phyloP scores from a whole-genome alignment of 2,113 vertebrate species.

The Crotalus tigris region DNA sequence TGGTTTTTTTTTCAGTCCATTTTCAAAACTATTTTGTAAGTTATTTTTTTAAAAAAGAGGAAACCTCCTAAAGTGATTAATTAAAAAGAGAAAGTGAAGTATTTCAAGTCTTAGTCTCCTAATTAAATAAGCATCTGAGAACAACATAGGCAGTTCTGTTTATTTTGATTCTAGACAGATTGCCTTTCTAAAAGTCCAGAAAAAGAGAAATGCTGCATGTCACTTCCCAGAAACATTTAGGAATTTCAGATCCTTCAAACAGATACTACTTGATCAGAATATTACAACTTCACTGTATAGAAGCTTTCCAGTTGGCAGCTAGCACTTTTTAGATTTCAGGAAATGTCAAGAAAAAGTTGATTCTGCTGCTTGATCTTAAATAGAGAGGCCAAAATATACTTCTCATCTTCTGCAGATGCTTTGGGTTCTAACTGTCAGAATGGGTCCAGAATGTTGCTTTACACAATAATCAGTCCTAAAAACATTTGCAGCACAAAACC shows the following conservation, averaged over 20 bases:
- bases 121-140: not conserved
- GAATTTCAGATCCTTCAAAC: constrained; percentile 20
- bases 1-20: not conserved
- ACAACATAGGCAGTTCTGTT: not conserved
- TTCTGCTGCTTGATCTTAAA: not conserved
- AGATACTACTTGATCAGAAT: constrained; percentile 29
- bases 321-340: constrained; percentile 29
- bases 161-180: not conserved
- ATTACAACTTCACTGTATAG: constrained; percentile 29
- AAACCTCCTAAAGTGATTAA: not conserved
- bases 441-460: not conserved
- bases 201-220: not conserved
- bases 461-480: not conserved
- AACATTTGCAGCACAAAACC: not conserved
- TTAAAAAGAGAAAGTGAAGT: not conserved
- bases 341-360: not conserved
- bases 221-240: rapidly evolving
- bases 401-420: not conserved
- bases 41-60: not conserved
- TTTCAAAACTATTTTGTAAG: not conserved
- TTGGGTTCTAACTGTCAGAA: not conserved
- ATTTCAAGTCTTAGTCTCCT: not conserved
- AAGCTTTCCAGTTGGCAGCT: constrained; percentile 54
- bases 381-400: not conserved
- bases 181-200: not conserved